Evolutionary conservation across 1,140 invertebrate genomes (phyloP), one percentile per base, ranked within the genome.

Genomic region (Sweltsa coloradensis): DNA sequence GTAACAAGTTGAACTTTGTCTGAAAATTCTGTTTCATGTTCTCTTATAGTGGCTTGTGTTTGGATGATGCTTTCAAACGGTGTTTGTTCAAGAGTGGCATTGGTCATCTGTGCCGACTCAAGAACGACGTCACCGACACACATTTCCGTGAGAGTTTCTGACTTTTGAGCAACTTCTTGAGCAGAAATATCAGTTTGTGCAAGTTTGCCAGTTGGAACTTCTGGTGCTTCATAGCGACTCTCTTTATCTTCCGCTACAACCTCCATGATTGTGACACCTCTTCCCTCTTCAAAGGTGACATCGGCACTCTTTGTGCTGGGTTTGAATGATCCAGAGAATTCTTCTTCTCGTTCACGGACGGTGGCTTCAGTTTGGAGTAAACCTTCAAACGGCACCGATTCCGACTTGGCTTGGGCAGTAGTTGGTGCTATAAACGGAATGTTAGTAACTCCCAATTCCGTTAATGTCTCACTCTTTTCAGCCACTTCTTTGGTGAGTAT

Each of bases 1-100:
- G 25, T 51, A 52, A 57, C 57, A 5, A 62, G 44, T 14, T 50
- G 34, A 26, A 42, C 14, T 11, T 24, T 27, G 34, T 64, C 55
- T 27, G 55, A 53, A 37, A 75, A 68, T 36, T 59, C 51, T 34
- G 58, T 59, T 60, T 76, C 74, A 43, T 66, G 66, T 56, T 76
- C 73, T 2, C 68, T 63, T 27, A 65, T 51, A 24, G 69, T 49
- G 21, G 65, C 60, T 60, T 74, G 66, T 7, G 61, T 64, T 50
- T 68, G 63, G 37, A 71, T 58, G 14, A 76, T 49, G 51, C 70
- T 64, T 57, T 74, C 70, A 21, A 70, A 68, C 25, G 65, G 60
- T 21, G 65, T 55, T 53, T 64, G 65, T 53, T 67, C 57, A 43
- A 69, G 53, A 47, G 52, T 65, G 3, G 70, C 73, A 19, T 59